These are phyloP conservation scores for Palythoa heliodiscus DNA, from an alignment of 92 coral and sea anemone genomes.

Conservation along the genomic window DNA sequence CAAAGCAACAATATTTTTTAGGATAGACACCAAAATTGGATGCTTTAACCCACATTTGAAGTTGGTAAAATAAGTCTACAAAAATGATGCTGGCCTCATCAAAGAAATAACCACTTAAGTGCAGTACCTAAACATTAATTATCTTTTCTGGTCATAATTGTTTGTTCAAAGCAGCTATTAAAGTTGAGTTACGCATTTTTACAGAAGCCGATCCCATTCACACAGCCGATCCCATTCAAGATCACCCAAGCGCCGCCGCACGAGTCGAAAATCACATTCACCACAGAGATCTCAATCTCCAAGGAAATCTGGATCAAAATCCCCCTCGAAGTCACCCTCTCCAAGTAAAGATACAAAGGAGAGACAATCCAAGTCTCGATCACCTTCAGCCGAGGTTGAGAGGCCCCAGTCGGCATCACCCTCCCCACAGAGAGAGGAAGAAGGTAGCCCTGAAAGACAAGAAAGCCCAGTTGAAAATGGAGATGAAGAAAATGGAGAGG, in stretches of 20 bases:
- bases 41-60: no score
- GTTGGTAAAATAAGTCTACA: no score
- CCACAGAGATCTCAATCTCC: slow-evolving; percentile 55
- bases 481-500: slow-evolving; percentile 72
- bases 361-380: slow-evolving; percentile 61
- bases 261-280: slow-evolving; percentile 72
- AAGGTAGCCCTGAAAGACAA: slow-evolving; percentile 41
- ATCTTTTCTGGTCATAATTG: no score
- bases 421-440: slow-evolving; percentile 63
- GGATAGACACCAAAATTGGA: no score
- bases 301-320: slow-evolving; percentile 51
- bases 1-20: background rate
- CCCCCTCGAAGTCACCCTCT: slow-evolving; percentile 53
- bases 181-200: background rate
- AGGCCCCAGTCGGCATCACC: slow-evolving; percentile 53
- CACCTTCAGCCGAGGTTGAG: slow-evolving; percentile 75
- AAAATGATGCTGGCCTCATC: no score
- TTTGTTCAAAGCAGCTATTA: background rate
- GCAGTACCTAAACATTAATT: no score
- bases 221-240: slow-evolving; percentile 86
- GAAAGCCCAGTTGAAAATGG: slow-evolving; percentile 70
- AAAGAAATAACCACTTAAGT: no score
- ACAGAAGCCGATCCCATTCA: slow-evolving; percentile 67
- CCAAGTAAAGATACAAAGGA: slow-evolving; percentile 35
- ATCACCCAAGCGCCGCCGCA: slow-evolving; percentile 91